Base-by-base conservation (phyloP, 2,888 invertebrate genomes). In the Eugnorisma glareosa region DNA sequence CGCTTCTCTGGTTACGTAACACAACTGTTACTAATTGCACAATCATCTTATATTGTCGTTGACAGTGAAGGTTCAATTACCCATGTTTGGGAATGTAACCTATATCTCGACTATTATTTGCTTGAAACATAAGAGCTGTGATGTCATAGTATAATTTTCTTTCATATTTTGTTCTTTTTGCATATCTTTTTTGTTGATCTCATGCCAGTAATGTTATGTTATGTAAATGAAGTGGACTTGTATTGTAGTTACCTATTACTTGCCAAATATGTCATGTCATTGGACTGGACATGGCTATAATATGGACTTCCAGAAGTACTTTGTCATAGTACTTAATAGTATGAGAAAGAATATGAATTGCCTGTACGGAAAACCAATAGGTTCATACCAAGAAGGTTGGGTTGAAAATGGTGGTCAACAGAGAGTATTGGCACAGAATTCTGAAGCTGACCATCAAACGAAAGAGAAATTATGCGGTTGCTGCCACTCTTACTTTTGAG, bases 41-140 rank as follows among this genome's bases (percentile, higher is more conserved):
- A 91, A 91, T 92, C 91, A 91, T 89, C 89, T 90, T 89, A 86
- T 89, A 90, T 89, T 89, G 84, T 82, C 88, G 87, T 89, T 87
- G 89, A 89, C 89, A 88, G 84, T 85, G 81, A 84, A 80, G 87
- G 87, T 89, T 89, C 89, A 89, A 89, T 89, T 91, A 89, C 87
- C 86, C 84, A 85, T 72, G 83, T 84, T 78, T 79, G 69, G 70
- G 67, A 66, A 81, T 84, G 83, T 86, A 85, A 86, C 83, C 77
- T 79, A 86, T 82, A 82, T 88, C 67, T 67, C 37, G 28, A 74
- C 63, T 73, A 74, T 74, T 79, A 81, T 86, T 76, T 67, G 63
- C 75, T 82, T 67, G 79, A 83, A 79, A 75, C 76, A 67, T 75
- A 43, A 69, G 67, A 75, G 28, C 31, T 37, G 51, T 77, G 73